phyloP scores from a whole-genome alignment of 2,113 vertebrate species.

The Symphodus melops region DNA sequence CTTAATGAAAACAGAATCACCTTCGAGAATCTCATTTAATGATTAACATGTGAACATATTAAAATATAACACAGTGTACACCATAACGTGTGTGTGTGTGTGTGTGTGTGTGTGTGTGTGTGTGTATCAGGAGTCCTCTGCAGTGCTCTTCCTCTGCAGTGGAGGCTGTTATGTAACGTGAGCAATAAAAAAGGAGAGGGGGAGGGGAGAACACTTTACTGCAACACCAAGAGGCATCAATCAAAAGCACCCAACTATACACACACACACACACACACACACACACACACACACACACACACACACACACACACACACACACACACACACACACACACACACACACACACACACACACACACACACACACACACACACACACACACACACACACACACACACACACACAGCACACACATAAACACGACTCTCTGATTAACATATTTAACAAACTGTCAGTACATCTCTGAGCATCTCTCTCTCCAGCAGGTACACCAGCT shows the following conservation, averaged over 20 bases:
- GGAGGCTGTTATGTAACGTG: slow-evolving; percentile 61
- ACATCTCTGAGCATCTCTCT: not conserved
- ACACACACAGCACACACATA: not conserved
- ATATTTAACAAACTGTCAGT: not conserved
- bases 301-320: slow-evolving; percentile 2
- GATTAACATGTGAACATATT: no score
- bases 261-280: not conserved
- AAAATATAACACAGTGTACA: no score
- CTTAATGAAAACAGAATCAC: no score
- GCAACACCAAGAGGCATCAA: slow-evolving; percentile 35
- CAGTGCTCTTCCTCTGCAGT: slow-evolving; percentile 67
- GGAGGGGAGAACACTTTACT: slow-evolving; percentile 13
- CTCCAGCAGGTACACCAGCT: not conserved
- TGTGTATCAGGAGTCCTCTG: slow-evolving; percentile 38
- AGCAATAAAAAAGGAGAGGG: slow-evolving; percentile 14
- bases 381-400: slow-evolving; percentile 13
- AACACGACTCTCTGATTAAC: not conserved
- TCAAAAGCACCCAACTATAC: not conserved
- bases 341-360: slow-evolving; percentile 11
- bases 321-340: no score
- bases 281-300: slow-evolving; percentile 13
- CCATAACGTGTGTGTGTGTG: not conserved
- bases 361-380: not conserved
- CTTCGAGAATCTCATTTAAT: no score
- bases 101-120: not conserved